Evolutionary conservation across 2,888 invertebrate species (phyloP).

Genomic region (Conomelus anceps): DNA sequence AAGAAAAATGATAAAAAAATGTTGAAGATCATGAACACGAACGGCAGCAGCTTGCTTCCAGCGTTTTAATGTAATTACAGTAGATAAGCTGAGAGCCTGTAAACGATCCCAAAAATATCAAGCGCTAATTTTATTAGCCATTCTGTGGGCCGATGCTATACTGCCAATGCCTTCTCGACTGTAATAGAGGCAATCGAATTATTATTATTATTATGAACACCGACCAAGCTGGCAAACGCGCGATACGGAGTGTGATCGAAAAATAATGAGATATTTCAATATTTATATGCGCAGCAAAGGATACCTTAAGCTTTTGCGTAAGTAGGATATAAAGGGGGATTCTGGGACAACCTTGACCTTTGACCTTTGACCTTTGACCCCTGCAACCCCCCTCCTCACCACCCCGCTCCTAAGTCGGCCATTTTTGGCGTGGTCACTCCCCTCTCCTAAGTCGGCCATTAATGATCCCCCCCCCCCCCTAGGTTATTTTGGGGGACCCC

Average conservation of each 20-base stretch:
- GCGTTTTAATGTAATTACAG: background rate
- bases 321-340: no score
- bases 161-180: background rate
- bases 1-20: background rate
- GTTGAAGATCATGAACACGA: background rate
- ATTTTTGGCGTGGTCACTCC: no score
- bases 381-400: no score
- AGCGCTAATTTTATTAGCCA: background rate
- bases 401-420: no score
- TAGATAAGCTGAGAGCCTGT: background rate
- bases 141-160: background rate
- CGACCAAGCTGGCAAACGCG: background rate
- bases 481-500: no score
- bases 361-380: no score
- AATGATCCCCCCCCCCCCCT: no score
- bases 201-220: background rate
- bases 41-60: background rate
- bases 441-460: no score
- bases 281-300: background rate
- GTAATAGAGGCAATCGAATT: background rate
- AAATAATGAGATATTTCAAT: background rate
- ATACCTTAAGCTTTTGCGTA: no score
- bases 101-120: background rate
- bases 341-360: no score
- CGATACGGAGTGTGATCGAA: background rate